Conservation (phyloP, 2,113 vertebrate genomes). For the Hystrix cristata region DNA sequence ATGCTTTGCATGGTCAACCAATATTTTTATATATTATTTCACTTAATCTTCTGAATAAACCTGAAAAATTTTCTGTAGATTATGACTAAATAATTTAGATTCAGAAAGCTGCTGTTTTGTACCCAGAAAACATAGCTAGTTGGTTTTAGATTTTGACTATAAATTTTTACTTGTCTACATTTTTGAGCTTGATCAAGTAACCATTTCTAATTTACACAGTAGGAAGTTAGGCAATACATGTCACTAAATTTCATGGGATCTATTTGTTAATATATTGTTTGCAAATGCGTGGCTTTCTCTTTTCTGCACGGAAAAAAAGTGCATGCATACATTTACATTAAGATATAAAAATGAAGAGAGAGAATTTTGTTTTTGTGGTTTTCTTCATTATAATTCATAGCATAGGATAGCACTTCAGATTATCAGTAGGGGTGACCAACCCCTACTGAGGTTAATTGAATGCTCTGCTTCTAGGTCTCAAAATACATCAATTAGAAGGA, state of each 20-base stretch:
- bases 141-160: not conserved
- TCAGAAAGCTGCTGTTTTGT: not conserved
- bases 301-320: not conserved
- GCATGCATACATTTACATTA: not conserved
- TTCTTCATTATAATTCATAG: conserved; percentile 20
- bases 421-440: not conserved
- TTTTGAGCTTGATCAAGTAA: not conserved
- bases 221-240: not conserved
- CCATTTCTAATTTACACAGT: not conserved
- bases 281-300: not conserved
- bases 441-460: not conserved
- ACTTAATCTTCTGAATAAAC: not conserved
- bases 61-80: not conserved
- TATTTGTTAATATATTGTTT: conserved; percentile 8
- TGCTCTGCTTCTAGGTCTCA: not conserved
- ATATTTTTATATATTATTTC: not conserved
- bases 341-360: not conserved
- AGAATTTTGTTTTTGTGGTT: not conserved
- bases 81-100: not conserved
- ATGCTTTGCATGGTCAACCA: not conserved
- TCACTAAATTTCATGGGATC: not conserved
- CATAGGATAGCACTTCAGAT: not conserved
- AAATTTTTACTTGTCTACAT: not conserved
- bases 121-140: not conserved
- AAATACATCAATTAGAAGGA: conserved; percentile 28